A percentile compares a stretch with the other conserved stretches of the same genome.
Conservation (phyloP, 1,140 invertebrate species). For the Harpegnathos saltator region DNA sequence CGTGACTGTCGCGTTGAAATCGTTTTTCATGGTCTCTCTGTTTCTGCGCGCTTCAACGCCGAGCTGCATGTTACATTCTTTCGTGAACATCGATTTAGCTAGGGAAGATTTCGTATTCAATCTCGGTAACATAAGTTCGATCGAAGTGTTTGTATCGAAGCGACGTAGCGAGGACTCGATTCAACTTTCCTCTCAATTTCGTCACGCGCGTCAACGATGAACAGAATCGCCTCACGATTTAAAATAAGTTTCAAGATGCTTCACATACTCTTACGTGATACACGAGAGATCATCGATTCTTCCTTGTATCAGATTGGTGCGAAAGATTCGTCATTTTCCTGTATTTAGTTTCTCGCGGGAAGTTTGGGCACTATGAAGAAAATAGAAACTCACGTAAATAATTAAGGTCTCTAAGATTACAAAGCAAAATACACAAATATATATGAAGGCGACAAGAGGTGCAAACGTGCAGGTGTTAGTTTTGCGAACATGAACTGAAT, state of each 20-base stretch:
- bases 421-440: no score
- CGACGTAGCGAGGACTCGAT: neutral
- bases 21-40: constrained; percentile 10
- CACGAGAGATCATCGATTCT: neutral
- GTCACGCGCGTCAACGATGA: neutral
- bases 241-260: neutral
- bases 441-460: no score
- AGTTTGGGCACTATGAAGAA: no score
- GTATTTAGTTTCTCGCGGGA: no score
- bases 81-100: constrained; percentile 52
- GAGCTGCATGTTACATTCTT: constrained; percentile 40
- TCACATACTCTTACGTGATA: no score
- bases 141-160: neutral
- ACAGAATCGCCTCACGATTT: neutral
- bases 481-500: no score
- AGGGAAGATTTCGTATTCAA: neutral
- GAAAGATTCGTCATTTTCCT: no score
- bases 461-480: no score
- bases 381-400: no score
- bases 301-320: no score
- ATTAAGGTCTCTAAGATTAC: no score
- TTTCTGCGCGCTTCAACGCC: neutral
- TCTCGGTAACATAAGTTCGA: constrained; percentile 32
- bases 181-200: neutral
- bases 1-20: neutral